Evolutionary conservation across 2,113 vertebrate species (phyloP).

Genomic region (Ochotona curzoniae): DNA sequence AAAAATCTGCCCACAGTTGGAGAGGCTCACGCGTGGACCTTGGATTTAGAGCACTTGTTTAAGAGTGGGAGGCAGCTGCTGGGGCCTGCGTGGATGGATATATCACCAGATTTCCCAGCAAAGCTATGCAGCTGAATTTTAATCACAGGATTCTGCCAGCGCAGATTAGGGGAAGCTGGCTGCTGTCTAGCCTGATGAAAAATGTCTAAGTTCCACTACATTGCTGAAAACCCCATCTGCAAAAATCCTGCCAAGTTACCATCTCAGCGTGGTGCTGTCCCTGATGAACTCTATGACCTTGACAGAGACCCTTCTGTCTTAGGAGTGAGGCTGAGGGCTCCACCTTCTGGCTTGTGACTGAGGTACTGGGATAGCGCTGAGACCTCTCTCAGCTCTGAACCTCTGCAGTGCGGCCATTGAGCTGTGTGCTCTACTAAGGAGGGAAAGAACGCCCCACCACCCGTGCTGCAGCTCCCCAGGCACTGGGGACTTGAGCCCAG

Average conservation of each 20-base stretch:
- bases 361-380: not conserved
- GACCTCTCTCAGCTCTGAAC: not conserved
- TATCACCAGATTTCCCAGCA: not conserved
- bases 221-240: not conserved
- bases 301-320: not conserved
- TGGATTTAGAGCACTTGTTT: not conserved
- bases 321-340: not conserved
- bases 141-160: not conserved
- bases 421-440: not conserved
- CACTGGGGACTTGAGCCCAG: not conserved
- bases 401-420: not conserved
- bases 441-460: no score
- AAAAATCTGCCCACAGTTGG: not conserved
- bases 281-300: not conserved
- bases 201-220: constrained; percentile 33
- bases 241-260: not conserved
- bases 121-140: constrained; percentile 36
- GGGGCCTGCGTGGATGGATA: not conserved
- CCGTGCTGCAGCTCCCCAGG: not conserved
- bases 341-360: not conserved
- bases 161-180: not conserved
- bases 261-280: not conserved
- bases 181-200: not conserved
- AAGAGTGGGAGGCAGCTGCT: not conserved
- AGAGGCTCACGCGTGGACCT: not conserved